A percentile compares a stretch with the other conserved stretches of the same genome.
Conservation (phyloP, 92 coral and sea anemone species). For the Actinostola sp. region DNA sequence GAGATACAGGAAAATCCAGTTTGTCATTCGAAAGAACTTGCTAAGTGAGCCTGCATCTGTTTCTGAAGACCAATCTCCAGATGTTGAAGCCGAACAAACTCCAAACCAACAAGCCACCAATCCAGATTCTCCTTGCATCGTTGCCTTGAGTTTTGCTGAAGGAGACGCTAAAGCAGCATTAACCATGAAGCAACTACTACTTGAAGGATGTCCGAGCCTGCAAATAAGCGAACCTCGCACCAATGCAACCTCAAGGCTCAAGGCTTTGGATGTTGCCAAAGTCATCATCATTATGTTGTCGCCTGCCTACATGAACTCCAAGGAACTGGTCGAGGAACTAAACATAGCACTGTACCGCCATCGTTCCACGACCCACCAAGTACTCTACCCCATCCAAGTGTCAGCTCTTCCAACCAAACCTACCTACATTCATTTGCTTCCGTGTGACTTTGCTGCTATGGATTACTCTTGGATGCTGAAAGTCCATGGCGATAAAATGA, state of each 20-base stretch:
- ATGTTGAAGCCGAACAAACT: conserved; percentile 19
- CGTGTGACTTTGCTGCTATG: conserved; percentile 62
- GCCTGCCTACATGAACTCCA: conserved; percentile 61
- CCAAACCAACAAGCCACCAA: conserved; percentile 1
- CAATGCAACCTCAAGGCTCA: conserved; percentile 68
- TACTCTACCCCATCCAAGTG: conserved; percentile 69
- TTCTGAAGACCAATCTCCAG: too few relatives aligned
- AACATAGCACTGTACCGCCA: conserved; percentile 90
- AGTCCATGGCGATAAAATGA: conserved; percentile 6
- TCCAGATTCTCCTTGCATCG: conserved; percentile 17
- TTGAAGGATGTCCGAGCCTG: conserved; percentile 47
- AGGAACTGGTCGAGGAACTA: conserved; percentile 84
- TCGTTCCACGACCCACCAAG: conserved; percentile 59
- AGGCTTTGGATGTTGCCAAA: conserved; percentile 73
- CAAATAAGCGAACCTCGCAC: conserved; percentile 56
- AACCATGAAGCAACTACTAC: conserved; percentile 65
- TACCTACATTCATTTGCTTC: conserved; percentile 75
- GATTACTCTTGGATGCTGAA: conserved; percentile 55
- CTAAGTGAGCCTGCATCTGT: conserved; percentile 18
- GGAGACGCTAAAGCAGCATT: conserved; percentile 54
- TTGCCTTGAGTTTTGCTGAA: conserved; percentile 72
- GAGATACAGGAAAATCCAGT: conserved; percentile 53
- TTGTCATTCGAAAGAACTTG: conserved; percentile 42
- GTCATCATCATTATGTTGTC: conserved; percentile 76
- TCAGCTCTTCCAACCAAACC: conserved; percentile 75